Evolutionary conservation across 2,113 vertebrate species (phyloP), one percentile per base, ranked within the genome.

Genomic region (Tachuris rubrigastra): DNA sequence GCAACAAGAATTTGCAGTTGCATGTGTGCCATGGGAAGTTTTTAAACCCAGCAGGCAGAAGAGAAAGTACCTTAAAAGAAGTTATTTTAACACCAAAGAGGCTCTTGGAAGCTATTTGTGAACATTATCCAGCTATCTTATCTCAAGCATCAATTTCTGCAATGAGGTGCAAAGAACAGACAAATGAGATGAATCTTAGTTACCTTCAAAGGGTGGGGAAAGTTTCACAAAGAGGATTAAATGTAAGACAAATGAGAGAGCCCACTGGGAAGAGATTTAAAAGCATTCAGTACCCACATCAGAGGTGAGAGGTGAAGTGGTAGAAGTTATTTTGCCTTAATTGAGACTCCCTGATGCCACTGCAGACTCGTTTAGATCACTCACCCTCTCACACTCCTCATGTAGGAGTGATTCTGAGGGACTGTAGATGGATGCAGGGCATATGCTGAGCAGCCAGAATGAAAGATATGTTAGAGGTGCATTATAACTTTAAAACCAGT

Each of bases 61-160:
- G 74, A 88, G 49, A 41, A 87, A 80, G 30, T 60, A 88, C 77
- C 67, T 74, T 81, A 85, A 85, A 95, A 74, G 89, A 85, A 85
- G 47, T 73, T 93, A 71, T 78, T 92, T 95, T 80, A 89, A 50
- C 46, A 82, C 65, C 46, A 58, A 83, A 93, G 60, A 85, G 87
- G 62, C 53, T 79, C 85, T 95, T 69, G 71, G 30, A 87, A 85
- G 71, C 44, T 93, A 94, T 96, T 95, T 90, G 83, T 94, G 96
- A 94, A 96, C 94, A 85, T 95, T 94, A 96, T 79, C 78, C 67
- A 88, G 92, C 93, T 87, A 69, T 93, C 94, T 91, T 93, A 89
- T 66, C 94, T 86, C 88, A 92, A 94, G 76, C 83, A 97, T 96
- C 95, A 96, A 94, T 97, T 97, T 96, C 93, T 90, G 81, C n/a